phyloP scores from a whole-genome alignment of 2,113 vertebrate species.

The Anoura caudifer region DNA sequence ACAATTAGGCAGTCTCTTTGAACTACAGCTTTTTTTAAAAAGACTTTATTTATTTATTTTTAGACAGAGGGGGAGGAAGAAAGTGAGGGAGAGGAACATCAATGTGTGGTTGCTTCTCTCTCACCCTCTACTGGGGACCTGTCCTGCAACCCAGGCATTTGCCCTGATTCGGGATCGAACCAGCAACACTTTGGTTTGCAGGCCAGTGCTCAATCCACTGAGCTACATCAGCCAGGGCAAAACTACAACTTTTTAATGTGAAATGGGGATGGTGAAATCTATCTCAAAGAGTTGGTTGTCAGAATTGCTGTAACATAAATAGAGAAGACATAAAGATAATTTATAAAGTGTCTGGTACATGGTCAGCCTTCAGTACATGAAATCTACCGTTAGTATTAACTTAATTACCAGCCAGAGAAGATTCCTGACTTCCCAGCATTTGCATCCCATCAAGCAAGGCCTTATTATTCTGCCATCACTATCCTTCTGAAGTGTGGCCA shows the following conservation, averaged over 20 bases:
- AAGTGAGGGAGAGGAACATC: too few relatives aligned
- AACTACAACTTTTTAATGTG: background rate
- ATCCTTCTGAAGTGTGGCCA: background rate
- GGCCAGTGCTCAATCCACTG: too few relatives aligned
- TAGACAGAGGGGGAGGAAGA: too few relatives aligned
- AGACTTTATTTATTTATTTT: too few relatives aligned
- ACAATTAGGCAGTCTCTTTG: background rate
- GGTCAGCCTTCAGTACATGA: background rate
- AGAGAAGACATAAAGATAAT: background rate
- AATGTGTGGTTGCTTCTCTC: too few relatives aligned
- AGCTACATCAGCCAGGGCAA: too few relatives aligned
- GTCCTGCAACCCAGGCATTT: too few relatives aligned
- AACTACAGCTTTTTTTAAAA: background rate
- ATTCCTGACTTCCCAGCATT: background rate
- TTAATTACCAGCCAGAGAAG: background rate
- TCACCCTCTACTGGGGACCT: too few relatives aligned
- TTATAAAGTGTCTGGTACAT: background rate
- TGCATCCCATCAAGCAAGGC: background rate
- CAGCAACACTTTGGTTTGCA: too few relatives aligned
- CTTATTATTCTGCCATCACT: background rate
- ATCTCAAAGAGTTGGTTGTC: background rate
- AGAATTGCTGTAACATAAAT: background rate
- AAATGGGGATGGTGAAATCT: background rate
- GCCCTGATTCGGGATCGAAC: too few relatives aligned
- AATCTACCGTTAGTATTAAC: background rate